These are phyloP conservation scores for Rhopalosiphum nymphaeae DNA, from an alignment of 2,888 invertebrate species.

Conservation along the genomic window DNA sequence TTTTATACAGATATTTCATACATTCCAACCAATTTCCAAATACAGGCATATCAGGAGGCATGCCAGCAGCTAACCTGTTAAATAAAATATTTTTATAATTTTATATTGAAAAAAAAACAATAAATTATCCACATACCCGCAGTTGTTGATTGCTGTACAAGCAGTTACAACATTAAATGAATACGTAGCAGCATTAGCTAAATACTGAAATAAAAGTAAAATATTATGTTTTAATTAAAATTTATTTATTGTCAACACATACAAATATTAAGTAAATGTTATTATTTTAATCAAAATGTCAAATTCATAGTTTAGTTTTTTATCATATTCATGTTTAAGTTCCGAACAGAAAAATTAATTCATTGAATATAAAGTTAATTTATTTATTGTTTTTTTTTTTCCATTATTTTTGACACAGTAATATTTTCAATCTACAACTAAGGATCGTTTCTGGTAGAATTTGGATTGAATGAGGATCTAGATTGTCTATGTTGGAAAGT, in stretches of 20 bases:
- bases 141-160: slow-evolving; percentile 89
- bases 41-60: slow-evolving; percentile 86
- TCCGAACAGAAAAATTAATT: neutral
- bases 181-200: slow-evolving; percentile 89
- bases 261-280: neutral
- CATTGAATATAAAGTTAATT: neutral
- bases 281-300: neutral
- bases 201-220: slow-evolving; percentile 73
- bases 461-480: too few relatives aligned
- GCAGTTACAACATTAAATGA: slow-evolving; percentile 92
- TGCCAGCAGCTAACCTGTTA: slow-evolving; percentile 81
- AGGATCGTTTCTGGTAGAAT: neutral
- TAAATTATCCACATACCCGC: slow-evolving; percentile 73
- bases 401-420: neutral
- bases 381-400: too few relatives aligned
- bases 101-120: neutral
- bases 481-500: too few relatives aligned
- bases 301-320: neutral
- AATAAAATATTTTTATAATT: slow-evolving; percentile 9
- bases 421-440: neutral
- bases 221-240: slow-evolving; percentile 2
- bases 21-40: slow-evolving; percentile 87
- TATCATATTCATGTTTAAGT: neutral
- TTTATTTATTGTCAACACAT: neutral
- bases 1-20: slow-evolving; percentile 82